Evolutionary conservation across 2,888 invertebrate genomes (phyloP).

Genomic region (Diabrotica balteata): DNA sequence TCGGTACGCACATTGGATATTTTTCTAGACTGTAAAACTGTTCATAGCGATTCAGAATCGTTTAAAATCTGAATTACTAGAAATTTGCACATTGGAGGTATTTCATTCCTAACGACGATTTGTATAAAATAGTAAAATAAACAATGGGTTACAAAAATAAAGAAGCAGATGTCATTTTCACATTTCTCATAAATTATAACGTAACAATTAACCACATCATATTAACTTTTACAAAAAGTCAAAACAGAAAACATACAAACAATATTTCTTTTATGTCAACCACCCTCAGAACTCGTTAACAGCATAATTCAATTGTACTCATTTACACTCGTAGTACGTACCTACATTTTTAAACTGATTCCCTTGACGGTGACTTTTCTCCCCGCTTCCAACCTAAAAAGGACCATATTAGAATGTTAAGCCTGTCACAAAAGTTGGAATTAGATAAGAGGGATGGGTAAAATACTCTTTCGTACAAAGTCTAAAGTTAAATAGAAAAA

Average conservation of each 20-base stretch:
- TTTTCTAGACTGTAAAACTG: no score
- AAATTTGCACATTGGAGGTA: no score
- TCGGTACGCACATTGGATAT: no score
- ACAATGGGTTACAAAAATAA: no score
- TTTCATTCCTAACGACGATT: no score
- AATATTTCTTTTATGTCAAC: neutral
- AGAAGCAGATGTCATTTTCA: no score
- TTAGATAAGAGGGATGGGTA: constrained; percentile 35
- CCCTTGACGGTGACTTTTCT: constrained; percentile 19
- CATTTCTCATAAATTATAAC: no score
- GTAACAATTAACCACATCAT: no score
- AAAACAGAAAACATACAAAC: neutral
- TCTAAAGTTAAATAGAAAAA: constrained; percentile 42
- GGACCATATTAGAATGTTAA: constrained; percentile 32
- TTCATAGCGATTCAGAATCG: no score
- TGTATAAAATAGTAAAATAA: neutral
- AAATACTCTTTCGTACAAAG: constrained; percentile 35
- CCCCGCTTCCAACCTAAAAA: constrained; percentile 10
- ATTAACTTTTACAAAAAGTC: no score
- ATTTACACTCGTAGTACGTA: constrained; percentile 23
- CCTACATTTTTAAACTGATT: constrained; percentile 18
- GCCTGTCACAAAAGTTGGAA: constrained; percentile 38
- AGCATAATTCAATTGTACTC: constrained; percentile 20
- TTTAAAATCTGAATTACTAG: no score
- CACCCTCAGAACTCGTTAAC: constrained; percentile 11